Evolutionary conservation across 1,140 invertebrate genomes (phyloP).

Genomic region (Pachypeltis micranthus): DNA sequence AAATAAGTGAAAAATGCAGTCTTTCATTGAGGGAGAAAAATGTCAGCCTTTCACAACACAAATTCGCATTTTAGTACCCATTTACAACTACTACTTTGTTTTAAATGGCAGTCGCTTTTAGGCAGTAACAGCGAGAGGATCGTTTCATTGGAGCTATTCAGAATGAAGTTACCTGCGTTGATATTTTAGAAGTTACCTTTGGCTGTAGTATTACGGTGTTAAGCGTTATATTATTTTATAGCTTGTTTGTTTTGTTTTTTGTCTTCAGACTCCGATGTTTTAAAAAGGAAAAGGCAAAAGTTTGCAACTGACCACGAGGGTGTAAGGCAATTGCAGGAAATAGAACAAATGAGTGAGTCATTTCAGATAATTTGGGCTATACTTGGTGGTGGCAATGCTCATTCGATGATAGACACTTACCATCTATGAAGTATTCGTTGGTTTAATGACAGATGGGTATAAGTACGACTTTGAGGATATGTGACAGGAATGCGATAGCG

Average conservation of each 20-base stretch:
- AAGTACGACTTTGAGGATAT: not conserved
- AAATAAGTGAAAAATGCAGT: not conserved
- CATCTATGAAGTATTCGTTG: too few species aligned
- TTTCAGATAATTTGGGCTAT: not conserved
- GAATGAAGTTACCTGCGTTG: not conserved
- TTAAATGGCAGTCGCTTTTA: not conserved
- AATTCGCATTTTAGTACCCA: not conserved
- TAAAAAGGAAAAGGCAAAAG: conserved; percentile 47
- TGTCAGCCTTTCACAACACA: not conserved
- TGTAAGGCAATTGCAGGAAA: not conserved
- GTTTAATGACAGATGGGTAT: not conserved
- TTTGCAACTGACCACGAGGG: conserved; percentile 26
- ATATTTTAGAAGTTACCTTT: conserved; percentile 18
- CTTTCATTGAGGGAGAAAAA: not conserved
- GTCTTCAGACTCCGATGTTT: conserved; percentile 37
- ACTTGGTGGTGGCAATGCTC: not conserved
- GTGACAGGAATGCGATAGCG: not conserved
- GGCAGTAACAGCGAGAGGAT: too few species aligned
- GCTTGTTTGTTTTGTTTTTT: conserved; percentile 27
- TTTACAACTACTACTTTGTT: not conserved
- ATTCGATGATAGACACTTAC: too few species aligned
- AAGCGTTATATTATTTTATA: conserved; percentile 34
- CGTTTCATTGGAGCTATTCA: too few species aligned
- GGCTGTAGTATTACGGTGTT: conserved; percentile 22
- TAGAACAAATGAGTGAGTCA: not conserved